These are phyloP conservation scores for Columba janthina DNA, from an alignment of 2,113 vertebrate genomes.

Conservation along the genomic window DNA sequence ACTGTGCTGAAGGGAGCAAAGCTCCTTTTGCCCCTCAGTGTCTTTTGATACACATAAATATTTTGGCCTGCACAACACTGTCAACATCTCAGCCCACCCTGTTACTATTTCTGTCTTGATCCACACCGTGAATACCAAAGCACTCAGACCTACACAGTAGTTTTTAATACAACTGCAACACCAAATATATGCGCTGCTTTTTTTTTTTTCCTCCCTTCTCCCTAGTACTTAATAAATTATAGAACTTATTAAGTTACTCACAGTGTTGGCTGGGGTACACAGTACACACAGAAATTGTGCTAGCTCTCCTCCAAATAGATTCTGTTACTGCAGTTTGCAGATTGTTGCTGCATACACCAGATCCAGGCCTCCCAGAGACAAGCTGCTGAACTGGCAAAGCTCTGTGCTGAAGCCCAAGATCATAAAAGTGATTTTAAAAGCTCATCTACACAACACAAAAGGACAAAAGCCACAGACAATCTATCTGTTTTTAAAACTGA, in stretches of 20 bases:
- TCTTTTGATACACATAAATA: background rate
- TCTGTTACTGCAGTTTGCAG: background rate
- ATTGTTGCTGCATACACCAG: background rate
- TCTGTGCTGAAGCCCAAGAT: background rate
- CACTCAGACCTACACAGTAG: background rate
- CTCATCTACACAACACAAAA: background rate
- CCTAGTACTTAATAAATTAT: background rate
- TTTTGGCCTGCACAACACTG: background rate
- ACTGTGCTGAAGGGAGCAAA: background rate
- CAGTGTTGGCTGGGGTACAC: background rate
- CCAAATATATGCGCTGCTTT: background rate
- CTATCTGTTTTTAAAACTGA: background rate
- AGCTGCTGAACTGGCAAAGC: background rate
- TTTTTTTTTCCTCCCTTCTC: background rate
- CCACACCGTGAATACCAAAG: background rate
- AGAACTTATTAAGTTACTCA: background rate
- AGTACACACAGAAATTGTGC: background rate
- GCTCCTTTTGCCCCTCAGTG: background rate
- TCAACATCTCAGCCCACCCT: background rate
- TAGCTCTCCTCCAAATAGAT: background rate
- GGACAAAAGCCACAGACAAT: background rate
- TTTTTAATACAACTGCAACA: background rate
- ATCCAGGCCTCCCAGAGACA: background rate
- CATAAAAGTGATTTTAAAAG: background rate
- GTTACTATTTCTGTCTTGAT: background rate